Evolutionary conservation across 2,888 invertebrate genomes (phyloP).

Genomic region (Physocephala rufipes): DNA sequence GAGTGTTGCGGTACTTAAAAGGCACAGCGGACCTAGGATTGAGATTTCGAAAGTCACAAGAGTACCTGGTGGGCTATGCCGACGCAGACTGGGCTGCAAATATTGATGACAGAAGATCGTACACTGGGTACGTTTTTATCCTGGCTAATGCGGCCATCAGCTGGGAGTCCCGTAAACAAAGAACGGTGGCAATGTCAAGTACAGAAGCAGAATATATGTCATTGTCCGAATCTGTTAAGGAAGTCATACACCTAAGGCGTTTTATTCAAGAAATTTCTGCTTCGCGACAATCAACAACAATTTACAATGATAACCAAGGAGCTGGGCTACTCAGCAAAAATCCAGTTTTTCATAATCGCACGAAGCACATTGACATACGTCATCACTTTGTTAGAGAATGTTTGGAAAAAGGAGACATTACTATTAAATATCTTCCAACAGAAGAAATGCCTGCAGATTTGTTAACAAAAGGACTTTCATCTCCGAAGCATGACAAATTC

Average conservation of each 20-base stretch:
- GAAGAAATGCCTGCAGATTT: slow-evolving; percentile 29
- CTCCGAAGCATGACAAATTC: no score
- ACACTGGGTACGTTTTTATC: slow-evolving; percentile 22
- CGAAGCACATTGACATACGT: slow-evolving; percentile 21
- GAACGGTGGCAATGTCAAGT: slow-evolving; percentile 38
- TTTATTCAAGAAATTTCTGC: slow-evolving; percentile 26
- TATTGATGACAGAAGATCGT: slow-evolving; percentile 34
- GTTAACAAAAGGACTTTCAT: background rate
- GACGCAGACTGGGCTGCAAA: slow-evolving; percentile 42
- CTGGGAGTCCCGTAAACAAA: slow-evolving; percentile 37
- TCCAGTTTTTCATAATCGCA: slow-evolving; percentile 11
- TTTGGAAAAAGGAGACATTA: slow-evolving; percentile 19
- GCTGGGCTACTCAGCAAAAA: slow-evolving; percentile 15
- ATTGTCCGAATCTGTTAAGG: background rate
- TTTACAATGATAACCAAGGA: slow-evolving; percentile 20
- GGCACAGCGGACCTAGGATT: slow-evolving; percentile 36
- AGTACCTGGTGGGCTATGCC: slow-evolving; percentile 28
- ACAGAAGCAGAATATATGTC: slow-evolving; percentile 39
- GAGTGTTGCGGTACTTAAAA: slow-evolving; percentile 41
- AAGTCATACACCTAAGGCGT: slow-evolving; percentile 27
- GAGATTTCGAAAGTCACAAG: slow-evolving; percentile 26
- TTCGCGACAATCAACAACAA: background rate
- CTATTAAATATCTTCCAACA: slow-evolving; percentile 31
- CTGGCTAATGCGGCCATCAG: slow-evolving; percentile 30
- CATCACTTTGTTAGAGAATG: slow-evolving; percentile 33